Base-by-base conservation (phyloP, 2,888 invertebrate genomes). In the Acanthosepion lycidas region DNA sequence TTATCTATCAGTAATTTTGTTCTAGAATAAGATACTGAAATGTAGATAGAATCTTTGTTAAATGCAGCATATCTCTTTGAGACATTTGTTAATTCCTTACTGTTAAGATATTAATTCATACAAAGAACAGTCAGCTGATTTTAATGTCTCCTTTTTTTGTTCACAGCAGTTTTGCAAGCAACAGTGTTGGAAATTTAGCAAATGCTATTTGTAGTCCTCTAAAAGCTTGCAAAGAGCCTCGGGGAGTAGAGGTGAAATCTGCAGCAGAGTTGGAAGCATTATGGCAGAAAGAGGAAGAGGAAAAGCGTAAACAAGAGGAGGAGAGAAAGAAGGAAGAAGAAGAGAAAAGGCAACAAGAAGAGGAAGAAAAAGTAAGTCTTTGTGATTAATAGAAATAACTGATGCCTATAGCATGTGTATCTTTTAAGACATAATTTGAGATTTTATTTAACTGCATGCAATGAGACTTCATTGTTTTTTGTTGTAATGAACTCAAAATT, bases 231-330 rank as follows among this genome's bases (percentile, higher is more conserved):
- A 93, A 93, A 53, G 53, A 93, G 49, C 26, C 93, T 28, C 93
- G 49, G 28, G 49, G 93, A n/a, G 93, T 93, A 6, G 95, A 95
- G 91, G 95, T 95, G 33, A 95, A 95, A 64, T 96, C 96, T 42
- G 96, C 96, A 42, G 95, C 95, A n/a, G 96, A 96, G 51, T 95
- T 96, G 23, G 96, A 96, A 93, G 96, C 96, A 20, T 95, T 53
- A 49, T 94, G 64, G 64, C 92, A 95, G 93, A 91, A 95, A 91
- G 95, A 95, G 95, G 96, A 95, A 94, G 94, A 95, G 94, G 94
- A 95, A 95, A 94, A 94, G 94, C 55, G 94, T 42, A 64, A 94
- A 91, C 94, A 95, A 94, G 95, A 95, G 94, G 94, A 95, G 94
- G 95, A 95, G 94, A 94, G 92, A 94, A 94, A 94, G 28, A 95